phyloP scores from a whole-genome alignment of 2,113 vertebrate genomes.

The Tychaedon coryphoeus region DNA sequence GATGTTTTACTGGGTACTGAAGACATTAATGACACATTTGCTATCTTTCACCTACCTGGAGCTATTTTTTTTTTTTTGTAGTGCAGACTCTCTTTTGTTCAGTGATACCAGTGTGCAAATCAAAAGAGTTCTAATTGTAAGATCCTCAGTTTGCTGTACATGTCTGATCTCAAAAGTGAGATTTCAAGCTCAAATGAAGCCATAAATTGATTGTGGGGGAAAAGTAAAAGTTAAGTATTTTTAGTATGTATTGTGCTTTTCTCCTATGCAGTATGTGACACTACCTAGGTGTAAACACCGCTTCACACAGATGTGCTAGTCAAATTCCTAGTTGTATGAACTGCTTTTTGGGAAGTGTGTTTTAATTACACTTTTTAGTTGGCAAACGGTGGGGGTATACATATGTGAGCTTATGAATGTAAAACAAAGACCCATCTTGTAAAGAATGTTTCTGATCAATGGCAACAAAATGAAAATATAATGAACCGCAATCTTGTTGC shows the following conservation, averaged over 20 bases:
- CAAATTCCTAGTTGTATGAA: not conserved
- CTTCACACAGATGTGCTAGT: not conserved
- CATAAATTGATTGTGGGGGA: not conserved
- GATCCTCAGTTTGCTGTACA: not conserved
- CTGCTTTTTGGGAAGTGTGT: not conserved
- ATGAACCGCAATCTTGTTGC: not conserved
- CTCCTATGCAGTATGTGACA: not conserved
- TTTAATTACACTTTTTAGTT: not conserved
- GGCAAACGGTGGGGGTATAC: not conserved
- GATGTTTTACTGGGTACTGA: not conserved
- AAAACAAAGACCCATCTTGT: not conserved
- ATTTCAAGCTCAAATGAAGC: not conserved
- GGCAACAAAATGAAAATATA: not conserved
- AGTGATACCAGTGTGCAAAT: not conserved
- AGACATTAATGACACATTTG: not conserved
- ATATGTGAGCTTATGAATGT: accelerated
- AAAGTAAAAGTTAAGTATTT: not conserved
- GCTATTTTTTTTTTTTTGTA: not conserved
- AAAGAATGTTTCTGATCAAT: not conserved
- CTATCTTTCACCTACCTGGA: not conserved
- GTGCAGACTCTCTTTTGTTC: not conserved
- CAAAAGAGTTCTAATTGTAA: not conserved
- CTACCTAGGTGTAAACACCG: not conserved
- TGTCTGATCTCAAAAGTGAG: not conserved
- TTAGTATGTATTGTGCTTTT: not conserved